Conservation (phyloP, 1,140 invertebrate genomes). For the Bombus vancouverensis region DNA sequence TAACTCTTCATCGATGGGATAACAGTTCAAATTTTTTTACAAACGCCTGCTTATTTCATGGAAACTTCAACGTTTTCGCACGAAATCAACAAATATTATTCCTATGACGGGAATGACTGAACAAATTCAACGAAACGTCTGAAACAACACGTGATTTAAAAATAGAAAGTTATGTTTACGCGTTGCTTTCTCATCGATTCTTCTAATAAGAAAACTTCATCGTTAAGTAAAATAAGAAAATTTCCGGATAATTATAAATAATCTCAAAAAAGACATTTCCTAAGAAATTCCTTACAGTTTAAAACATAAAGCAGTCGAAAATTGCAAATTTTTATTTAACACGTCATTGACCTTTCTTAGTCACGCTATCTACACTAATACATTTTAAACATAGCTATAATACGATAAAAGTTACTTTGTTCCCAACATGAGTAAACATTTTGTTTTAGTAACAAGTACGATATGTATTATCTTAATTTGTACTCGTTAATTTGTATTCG, state of each 20-base stretch:
- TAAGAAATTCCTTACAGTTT: not conserved
- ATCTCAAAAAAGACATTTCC: not conserved
- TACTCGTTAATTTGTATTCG: no score
- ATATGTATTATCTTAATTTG: no score
- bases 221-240: not conserved
- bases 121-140: not conserved
- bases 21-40: not conserved
- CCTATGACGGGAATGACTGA: not conserved
- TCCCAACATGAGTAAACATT: no score
- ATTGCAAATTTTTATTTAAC: no score
- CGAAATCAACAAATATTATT: not conserved
- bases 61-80: no score
- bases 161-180: not conserved
- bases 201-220: no score
- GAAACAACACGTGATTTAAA: slow-evolving; percentile 2
- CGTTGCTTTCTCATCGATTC: not conserved
- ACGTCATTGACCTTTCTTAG: no score
- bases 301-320: not conserved
- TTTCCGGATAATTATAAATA: no score
- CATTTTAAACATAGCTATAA: no score
- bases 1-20: not conserved
- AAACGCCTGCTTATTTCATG: not conserved
- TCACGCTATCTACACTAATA: no score
- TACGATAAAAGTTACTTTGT: no score
- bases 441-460: no score